Conservation (phyloP, 2,888 invertebrate genomes). For the Drosophila recens region DNA sequence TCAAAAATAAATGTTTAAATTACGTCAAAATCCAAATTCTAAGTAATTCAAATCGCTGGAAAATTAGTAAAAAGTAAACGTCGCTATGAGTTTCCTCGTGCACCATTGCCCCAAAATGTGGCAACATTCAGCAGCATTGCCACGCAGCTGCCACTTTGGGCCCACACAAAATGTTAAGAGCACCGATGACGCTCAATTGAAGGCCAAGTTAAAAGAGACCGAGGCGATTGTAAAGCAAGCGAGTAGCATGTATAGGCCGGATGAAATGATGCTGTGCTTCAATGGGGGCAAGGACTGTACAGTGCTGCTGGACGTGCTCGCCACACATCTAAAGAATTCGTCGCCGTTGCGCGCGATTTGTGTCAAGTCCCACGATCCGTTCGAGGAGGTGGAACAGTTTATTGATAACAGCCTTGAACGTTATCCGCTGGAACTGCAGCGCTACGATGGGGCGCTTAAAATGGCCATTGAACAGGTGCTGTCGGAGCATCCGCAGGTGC, state of each 20-base stretch:
- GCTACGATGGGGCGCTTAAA: constrained; percentile 89
- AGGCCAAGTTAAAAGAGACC: constrained; percentile 28
- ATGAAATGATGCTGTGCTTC: constrained; percentile 94
- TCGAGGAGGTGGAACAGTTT: constrained; percentile 57
- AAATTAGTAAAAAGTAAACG: neutral
- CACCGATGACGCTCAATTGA: neutral
- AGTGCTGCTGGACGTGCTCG: constrained; percentile 87
- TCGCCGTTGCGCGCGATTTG: constrained; percentile 34
- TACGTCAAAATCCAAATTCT: neutral
- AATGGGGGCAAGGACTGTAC: constrained; percentile 99
- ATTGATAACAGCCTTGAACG: constrained; percentile 73
- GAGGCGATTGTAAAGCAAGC: constrained; percentile 23
- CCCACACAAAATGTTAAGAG: neutral
- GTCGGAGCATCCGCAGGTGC: constrained; percentile 87
- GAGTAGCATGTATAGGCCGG: constrained; percentile 59
- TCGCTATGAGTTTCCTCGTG: neutral
- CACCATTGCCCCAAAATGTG: constrained; percentile 16
- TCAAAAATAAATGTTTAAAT: neutral
- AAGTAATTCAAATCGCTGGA: neutral
- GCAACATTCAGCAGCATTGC: neutral
- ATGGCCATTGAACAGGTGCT: constrained; percentile 88
- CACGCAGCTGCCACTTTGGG: neutral
- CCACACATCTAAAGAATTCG: constrained; percentile 8
- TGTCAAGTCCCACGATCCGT: constrained; percentile 47
- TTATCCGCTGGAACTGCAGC: constrained; percentile 88